Conservation (phyloP, 2,888 invertebrate genomes). For the Actias luna region DNA sequence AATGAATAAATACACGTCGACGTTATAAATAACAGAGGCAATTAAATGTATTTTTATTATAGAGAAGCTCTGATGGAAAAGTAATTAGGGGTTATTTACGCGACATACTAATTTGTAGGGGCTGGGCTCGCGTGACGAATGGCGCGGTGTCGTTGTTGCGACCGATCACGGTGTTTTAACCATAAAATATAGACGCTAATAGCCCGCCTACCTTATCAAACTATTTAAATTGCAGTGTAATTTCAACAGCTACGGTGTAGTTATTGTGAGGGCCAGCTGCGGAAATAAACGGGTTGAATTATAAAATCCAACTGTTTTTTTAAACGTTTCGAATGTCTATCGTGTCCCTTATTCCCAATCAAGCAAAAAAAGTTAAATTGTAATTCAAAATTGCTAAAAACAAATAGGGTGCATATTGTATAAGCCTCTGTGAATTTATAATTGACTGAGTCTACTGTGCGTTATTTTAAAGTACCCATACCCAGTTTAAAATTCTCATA, state of each 20-base stretch:
- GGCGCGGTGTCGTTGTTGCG: constrained; percentile 28
- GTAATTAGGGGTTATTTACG: constrained; percentile 36
- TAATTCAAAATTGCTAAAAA: too few relatives aligned
- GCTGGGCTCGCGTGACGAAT: constrained; percentile 20
- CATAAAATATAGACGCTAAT: constrained; percentile 47
- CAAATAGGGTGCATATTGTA: too few relatives aligned
- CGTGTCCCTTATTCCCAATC: too few relatives aligned
- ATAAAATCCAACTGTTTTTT: too few relatives aligned
- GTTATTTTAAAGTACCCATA: too few relatives aligned
- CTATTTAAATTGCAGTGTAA: neutral
- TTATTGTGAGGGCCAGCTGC: neutral
- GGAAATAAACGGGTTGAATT: neutral
- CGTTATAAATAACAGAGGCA: neutral
- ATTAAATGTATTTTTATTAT: constrained; percentile 4
- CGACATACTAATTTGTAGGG: constrained; percentile 28
- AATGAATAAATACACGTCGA: neutral
- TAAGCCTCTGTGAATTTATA: too few relatives aligned
- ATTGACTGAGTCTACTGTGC: too few relatives aligned
- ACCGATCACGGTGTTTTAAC: constrained; percentile 29
- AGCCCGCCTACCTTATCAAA: constrained; percentile 26
- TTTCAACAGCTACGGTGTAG: neutral
- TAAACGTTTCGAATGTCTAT: too few relatives aligned
- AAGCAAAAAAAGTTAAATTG: too few relatives aligned
- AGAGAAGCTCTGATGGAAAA: constrained; percentile 15
- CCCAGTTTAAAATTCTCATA: too few relatives aligned